Percentiles rank a stretch among this genome's conserved stretches.
phyloP scores from a whole-genome alignment of 2,888 invertebrate species.

The Heptascelio sp. region DNA sequence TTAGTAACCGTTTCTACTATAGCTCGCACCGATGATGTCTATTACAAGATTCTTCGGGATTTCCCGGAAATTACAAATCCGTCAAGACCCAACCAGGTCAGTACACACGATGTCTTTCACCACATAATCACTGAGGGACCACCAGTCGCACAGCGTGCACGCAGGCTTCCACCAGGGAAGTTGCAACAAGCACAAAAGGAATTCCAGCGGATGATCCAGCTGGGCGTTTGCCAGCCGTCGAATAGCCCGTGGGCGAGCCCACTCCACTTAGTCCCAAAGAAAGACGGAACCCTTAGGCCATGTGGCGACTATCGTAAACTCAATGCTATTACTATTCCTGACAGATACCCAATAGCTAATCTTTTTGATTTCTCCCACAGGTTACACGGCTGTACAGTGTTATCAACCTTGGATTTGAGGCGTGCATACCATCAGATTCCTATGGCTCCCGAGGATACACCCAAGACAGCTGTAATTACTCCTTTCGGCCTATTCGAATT shows the following conservation, averaged over 20 bases:
- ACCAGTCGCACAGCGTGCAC: constrained; percentile 76
- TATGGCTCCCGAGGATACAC: neutral
- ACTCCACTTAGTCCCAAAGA: constrained; percentile 77
- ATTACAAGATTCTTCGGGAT: neutral
- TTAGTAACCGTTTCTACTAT: neutral
- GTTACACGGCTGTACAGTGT: neutral
- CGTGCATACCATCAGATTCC: constrained; percentile 53
- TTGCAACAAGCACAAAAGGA: constrained; percentile 78
- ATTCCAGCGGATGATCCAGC: constrained; percentile 78
- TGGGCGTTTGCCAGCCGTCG: constrained; percentile 83
- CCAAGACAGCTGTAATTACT: neutral
- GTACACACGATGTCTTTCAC: constrained; percentile 59
- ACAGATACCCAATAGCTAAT: constrained; percentile 75
- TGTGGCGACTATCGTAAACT: constrained; percentile 77
- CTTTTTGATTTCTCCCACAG: neutral
- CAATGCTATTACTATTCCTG: constrained; percentile 75
- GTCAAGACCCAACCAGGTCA: neutral
- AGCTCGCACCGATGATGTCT: neutral
- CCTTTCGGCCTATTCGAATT: constrained; percentile 76
- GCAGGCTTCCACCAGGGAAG: constrained; percentile 79
- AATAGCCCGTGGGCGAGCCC: constrained; percentile 82
- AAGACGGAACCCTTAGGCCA: constrained; percentile 68
- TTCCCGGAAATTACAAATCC: constrained; percentile 17
- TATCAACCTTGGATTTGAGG: neutral
- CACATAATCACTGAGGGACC: constrained; percentile 79